These are phyloP conservation scores for Corythaixoides concolor DNA, from an alignment of 2,113 vertebrate genomes.

Conservation along the genomic window DNA sequence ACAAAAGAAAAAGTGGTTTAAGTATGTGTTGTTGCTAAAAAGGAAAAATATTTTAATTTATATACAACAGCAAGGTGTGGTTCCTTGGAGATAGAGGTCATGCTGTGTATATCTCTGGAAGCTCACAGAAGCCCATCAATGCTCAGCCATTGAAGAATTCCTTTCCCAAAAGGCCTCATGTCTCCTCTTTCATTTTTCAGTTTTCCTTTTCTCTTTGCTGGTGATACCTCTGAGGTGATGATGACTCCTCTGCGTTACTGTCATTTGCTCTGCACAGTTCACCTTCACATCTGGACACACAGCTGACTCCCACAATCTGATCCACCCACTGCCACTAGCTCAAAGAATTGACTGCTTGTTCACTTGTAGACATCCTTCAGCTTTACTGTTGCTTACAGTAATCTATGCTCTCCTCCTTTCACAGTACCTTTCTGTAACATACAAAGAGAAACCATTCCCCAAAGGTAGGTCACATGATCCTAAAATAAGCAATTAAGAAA, in stretches of 20 bases:
- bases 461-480: not conserved
- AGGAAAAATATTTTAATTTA: not conserved
- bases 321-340: not conserved
- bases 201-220: not conserved
- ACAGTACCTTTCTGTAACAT: not conserved
- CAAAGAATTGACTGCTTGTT: accelerated
- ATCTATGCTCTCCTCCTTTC: not conserved
- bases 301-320: not conserved
- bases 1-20: not conserved
- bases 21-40: not conserved
- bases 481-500: not conserved
- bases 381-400: not conserved
- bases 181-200: not conserved
- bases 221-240: not conserved
- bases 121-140: not conserved
- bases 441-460: not conserved
- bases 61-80: not conserved
- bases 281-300: not conserved
- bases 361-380: not conserved
- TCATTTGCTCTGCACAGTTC: not conserved
- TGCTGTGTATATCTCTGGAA: not conserved
- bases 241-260: not conserved
- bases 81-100: not conserved
- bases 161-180: accelerated
- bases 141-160: not conserved